These are phyloP conservation scores for Mormyrus iriodes DNA, from an alignment of 2,113 vertebrate species.

Conservation along the genomic window DNA sequence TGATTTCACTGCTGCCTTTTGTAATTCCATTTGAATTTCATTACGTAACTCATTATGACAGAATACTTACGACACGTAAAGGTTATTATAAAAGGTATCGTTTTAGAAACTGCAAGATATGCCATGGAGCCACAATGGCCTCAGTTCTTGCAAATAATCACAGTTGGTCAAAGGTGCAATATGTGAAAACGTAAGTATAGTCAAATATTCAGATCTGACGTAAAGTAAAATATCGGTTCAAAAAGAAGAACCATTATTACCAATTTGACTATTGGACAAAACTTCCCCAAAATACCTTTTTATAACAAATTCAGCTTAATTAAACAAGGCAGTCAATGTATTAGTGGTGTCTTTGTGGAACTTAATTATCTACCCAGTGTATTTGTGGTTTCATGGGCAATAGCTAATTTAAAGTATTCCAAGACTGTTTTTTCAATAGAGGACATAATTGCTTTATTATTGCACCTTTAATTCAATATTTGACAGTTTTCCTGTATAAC, in stretches of 20 bases:
- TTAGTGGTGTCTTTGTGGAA: background rate
- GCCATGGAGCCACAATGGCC: background rate
- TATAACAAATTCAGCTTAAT: background rate
- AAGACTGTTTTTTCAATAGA: background rate
- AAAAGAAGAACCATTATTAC: background rate
- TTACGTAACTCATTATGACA: too few relatives aligned
- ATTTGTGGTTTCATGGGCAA: background rate
- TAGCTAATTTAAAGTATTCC: background rate
- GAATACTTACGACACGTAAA: background rate
- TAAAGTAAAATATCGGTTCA: background rate
- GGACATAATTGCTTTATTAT: background rate
- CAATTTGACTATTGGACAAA: background rate
- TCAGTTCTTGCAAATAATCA: background rate
- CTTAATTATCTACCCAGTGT: background rate
- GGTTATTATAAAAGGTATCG: background rate
- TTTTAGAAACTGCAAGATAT: background rate
- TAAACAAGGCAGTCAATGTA: background rate
- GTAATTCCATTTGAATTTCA: background rate
- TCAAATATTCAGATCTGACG: background rate
- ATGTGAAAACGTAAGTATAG: background rate
- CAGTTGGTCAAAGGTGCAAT: background rate
- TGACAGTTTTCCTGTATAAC: background rate
- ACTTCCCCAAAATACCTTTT: background rate
- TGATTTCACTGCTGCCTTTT: background rate
- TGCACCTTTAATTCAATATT: background rate